Conservation (phyloP, 2,888 invertebrate genomes). For the Liopterus haemorrhoidalis region DNA sequence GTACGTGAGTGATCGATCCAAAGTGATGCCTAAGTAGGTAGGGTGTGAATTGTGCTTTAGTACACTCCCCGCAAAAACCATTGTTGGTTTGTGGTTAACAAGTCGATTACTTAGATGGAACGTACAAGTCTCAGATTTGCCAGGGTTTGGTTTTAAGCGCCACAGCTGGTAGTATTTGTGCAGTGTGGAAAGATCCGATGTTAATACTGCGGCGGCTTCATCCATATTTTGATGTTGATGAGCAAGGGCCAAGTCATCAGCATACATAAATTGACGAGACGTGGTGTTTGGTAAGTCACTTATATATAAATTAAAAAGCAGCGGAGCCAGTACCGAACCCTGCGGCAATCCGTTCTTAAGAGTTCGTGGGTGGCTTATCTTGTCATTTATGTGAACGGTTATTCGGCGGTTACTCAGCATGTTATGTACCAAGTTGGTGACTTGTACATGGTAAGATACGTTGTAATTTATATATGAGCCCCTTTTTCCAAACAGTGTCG, state of each 20-base stretch:
- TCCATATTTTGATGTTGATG: not conserved
- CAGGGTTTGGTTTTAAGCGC: too few species aligned
- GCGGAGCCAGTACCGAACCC: not conserved
- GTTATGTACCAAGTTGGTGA: not conserved
- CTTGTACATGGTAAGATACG: too few species aligned
- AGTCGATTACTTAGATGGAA: too few species aligned
- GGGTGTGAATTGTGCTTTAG: constrained; percentile 3
- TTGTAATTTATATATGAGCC: too few species aligned
- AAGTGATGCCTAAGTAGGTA: constrained; percentile 27
- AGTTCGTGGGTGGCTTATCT: not conserved
- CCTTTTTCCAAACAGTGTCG: constrained; percentile 24
- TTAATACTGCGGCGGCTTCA: too few species aligned
- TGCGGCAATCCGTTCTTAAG: not conserved
- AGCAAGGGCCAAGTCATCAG: not conserved
- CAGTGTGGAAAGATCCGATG: too few species aligned
- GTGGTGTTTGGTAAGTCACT: not conserved
- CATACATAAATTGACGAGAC: not conserved
- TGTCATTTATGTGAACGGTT: not conserved
- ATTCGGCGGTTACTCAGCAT: not conserved
- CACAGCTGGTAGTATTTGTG: too few species aligned
- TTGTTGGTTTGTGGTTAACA: too few species aligned
- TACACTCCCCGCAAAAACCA: too few species aligned
- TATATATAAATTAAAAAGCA: not conserved
- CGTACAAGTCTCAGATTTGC: too few species aligned
- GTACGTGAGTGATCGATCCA: constrained; percentile 28